Evolutionary conservation across 2,888 invertebrate genomes (phyloP).

Genomic region (Apodemia zela): DNA sequence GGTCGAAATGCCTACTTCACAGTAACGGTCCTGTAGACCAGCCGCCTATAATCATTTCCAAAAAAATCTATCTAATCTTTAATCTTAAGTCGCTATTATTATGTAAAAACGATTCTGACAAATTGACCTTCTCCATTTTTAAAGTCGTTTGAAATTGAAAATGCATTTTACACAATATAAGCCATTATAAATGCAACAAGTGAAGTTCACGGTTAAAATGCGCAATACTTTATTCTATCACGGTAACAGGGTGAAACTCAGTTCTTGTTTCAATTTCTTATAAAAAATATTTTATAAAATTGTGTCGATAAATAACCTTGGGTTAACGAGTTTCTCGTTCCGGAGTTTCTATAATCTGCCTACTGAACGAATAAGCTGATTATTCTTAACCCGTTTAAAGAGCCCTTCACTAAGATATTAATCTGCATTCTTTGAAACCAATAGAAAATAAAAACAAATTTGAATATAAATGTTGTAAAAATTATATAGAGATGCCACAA

Average conservation of each 20-base stretch:
- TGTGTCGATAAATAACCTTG: background rate
- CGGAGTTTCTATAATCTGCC: slow-evolving; percentile 5
- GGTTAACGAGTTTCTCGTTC: slow-evolving; percentile 1
- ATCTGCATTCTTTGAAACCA: too few species aligned
- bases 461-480: too few species aligned
- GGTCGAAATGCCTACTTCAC: too few species aligned
- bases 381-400: slow-evolving; percentile 5
- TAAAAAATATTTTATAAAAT: slow-evolving; percentile 12
- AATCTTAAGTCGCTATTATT: too few species aligned
- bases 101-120: too few species aligned
- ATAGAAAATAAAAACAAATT: too few species aligned
- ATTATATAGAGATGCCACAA: too few species aligned
- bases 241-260: background rate
- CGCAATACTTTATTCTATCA: background rate
- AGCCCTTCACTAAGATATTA: background rate
- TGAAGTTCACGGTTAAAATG: background rate
- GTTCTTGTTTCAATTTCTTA: background rate
- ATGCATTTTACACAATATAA: background rate
- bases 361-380: background rate
- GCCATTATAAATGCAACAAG: background rate
- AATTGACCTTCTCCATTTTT: too few species aligned
- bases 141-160: background rate
- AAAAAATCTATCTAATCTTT: too few species aligned
- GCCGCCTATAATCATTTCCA: too few species aligned
- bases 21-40: too few species aligned